Percentiles rank a stretch among this genome's conserved stretches.
Conservation (phyloP, 2,888 invertebrate species). For the Eristalinus sepulchralis region DNA sequence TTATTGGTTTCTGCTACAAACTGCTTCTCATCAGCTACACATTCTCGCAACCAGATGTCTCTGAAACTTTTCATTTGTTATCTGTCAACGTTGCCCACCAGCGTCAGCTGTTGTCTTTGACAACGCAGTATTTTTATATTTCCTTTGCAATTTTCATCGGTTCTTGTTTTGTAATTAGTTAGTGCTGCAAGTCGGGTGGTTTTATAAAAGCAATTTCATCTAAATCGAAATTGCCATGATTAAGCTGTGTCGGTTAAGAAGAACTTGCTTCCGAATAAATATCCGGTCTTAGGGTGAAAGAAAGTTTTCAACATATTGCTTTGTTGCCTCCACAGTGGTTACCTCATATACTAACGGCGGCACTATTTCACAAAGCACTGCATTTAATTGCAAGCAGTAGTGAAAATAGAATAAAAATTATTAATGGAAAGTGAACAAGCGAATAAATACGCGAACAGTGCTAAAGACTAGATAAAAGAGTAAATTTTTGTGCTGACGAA, state of each 20-base stretch:
- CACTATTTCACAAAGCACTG: neutral
- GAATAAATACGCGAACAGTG: neutral
- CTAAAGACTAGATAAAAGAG: conserved; percentile 1
- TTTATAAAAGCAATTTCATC: neutral
- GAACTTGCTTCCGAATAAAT: neutral
- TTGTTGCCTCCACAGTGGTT: neutral
- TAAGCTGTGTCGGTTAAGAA: neutral
- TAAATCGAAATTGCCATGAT: conserved; percentile 1
- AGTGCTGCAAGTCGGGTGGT: neutral
- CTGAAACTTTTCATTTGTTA: neutral
- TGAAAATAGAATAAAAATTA: neutral
- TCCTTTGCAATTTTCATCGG: conserved; percentile 1
- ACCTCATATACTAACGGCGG: neutral
- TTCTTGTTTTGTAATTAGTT: conserved; percentile 40
- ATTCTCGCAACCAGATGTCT: conserved; percentile 18
- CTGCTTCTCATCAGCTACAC: neutral
- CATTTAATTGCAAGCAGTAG: neutral
- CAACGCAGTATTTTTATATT: conserved; percentile 57
- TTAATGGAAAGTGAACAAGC: conserved; percentile 38
- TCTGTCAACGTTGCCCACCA: conserved; percentile 30
- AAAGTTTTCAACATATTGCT: neutral
- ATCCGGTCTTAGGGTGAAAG: neutral
- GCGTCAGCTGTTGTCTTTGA: conserved; percentile 45
- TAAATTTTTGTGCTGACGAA: conserved; percentile 18
- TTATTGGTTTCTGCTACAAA: neutral